phyloP scores from a whole-genome alignment of 2,113 vertebrate genomes.

The Motacilla alba region DNA sequence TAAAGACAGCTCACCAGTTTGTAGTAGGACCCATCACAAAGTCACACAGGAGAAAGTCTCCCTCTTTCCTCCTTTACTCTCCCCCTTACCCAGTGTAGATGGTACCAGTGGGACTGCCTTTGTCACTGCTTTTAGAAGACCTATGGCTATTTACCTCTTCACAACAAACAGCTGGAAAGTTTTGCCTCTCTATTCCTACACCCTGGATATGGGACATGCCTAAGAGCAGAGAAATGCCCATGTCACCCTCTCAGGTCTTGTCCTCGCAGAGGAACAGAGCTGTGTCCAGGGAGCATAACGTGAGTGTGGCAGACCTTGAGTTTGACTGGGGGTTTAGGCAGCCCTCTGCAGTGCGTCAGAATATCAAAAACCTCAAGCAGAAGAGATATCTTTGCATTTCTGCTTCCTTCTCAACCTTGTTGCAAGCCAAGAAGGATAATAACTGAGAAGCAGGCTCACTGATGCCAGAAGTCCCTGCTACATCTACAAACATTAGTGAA shows the following conservation, averaged over 20 bases:
- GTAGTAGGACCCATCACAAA: background rate
- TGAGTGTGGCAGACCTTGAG: background rate
- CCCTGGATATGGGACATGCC: background rate
- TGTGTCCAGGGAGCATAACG: too few species aligned
- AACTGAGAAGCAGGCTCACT: background rate
- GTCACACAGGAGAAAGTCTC: background rate
- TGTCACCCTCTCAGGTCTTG: background rate
- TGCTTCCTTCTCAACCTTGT: background rate
- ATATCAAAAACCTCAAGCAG: background rate
- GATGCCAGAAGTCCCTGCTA: background rate
- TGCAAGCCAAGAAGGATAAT: background rate
- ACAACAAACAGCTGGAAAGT: background rate
- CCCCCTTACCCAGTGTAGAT: background rate
- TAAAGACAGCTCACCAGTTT: background rate
- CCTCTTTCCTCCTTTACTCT: background rate
- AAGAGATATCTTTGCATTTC: background rate
- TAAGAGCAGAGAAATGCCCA: background rate
- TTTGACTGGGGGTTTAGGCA: background rate
- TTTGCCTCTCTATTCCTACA: background rate
- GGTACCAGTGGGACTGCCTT: background rate
- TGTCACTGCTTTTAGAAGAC: background rate
- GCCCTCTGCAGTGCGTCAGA: background rate
- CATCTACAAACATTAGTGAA: background rate
- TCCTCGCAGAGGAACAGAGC: accelerated
- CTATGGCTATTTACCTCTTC: background rate